Conservation (phyloP, 2,113 vertebrate genomes). For the Anhinga rufa region DNA sequence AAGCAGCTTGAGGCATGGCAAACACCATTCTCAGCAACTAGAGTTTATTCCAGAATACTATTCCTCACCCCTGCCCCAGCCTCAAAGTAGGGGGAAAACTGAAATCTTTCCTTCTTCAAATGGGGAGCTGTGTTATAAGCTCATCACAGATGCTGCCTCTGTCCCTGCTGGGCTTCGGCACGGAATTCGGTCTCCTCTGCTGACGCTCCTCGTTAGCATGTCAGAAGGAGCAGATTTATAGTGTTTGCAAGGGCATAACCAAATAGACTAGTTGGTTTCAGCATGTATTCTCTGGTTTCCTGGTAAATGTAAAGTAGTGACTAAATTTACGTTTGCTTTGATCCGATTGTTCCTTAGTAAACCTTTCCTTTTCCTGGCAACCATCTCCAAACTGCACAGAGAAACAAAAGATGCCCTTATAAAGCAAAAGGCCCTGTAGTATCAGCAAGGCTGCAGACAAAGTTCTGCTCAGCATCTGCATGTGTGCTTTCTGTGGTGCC, state of each 20-base stretch:
- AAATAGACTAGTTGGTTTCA: not conserved
- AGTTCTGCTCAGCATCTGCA: not conserved
- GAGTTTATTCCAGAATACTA: not conserved
- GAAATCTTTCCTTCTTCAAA: not conserved
- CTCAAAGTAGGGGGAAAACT: not conserved
- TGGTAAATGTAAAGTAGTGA: not conserved
- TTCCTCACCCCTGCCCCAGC: not conserved
- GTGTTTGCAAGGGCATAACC: not conserved
- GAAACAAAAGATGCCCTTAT: not conserved
- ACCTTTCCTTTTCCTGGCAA: not conserved
- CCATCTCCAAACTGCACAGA: not conserved
- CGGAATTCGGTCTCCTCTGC: not conserved
- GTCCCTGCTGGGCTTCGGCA: rapidly evolving
- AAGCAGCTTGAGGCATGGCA: not conserved
- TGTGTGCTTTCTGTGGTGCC: not conserved
- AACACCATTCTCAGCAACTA: not conserved
- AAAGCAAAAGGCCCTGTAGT: not conserved
- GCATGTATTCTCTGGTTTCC: not conserved
- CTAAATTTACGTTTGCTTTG: not conserved
- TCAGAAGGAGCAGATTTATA: not conserved
- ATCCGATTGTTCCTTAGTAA: not conserved
- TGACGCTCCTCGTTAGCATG: rapidly evolving
- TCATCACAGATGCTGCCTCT: not conserved
- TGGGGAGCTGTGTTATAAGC: not conserved
- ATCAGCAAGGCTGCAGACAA: not conserved